These are phyloP conservation scores for Sebastes trivittatus DNA, from an alignment of 2,797 vertebrate species.

Conservation along the genomic window DNA sequence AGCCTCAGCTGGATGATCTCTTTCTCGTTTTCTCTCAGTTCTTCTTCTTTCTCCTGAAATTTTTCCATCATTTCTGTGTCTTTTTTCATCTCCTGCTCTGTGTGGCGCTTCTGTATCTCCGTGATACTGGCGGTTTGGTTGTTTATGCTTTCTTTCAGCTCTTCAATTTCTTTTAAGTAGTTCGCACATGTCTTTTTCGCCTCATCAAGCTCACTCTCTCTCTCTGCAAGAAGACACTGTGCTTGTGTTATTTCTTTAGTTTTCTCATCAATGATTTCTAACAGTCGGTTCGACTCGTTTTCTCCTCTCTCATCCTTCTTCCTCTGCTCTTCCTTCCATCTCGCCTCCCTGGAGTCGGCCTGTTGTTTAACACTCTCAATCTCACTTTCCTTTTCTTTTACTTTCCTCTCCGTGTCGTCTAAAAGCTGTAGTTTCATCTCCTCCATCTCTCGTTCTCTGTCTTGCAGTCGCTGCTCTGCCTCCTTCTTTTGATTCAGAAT, in stretches of 20 bases:
- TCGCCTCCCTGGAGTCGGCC: conserved; percentile 25
- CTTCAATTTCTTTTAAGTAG: conserved; percentile 48
- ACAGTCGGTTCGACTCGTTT: conserved; percentile 38
- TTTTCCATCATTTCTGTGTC: conserved; percentile 42
- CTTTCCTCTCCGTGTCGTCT: conserved; percentile 22
- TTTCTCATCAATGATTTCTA: conserved; percentile 29
- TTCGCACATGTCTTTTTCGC: conserved; percentile 17
- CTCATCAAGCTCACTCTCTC: conserved; percentile 20
- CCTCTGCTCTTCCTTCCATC: conserved; percentile 59
- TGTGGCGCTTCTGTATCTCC: conserved; percentile 10
- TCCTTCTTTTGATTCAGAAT: conserved; percentile 56
- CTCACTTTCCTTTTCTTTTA: conserved; percentile 50
- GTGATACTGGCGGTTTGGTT: conserved; percentile 8
- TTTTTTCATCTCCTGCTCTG: conserved; percentile 44
- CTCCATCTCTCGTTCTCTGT: conserved; percentile 46
- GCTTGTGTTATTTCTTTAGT: conserved; percentile 7
- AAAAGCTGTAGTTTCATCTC: conserved; percentile 42
- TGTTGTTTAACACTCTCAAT: conserved; percentile 26
- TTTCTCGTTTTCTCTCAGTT: conserved; percentile 55
- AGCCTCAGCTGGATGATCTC: conserved; percentile 56
- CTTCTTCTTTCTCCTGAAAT: conserved; percentile 58
- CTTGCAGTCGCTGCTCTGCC: conserved; percentile 40
- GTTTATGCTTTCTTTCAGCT: conserved; percentile 44
- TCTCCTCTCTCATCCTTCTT: conserved; percentile 29
- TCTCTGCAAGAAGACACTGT: not conserved